Evolutionary conservation across 2,797 vertebrate genomes (phyloP).

Genomic region (Diplodus puntazzo): DNA sequence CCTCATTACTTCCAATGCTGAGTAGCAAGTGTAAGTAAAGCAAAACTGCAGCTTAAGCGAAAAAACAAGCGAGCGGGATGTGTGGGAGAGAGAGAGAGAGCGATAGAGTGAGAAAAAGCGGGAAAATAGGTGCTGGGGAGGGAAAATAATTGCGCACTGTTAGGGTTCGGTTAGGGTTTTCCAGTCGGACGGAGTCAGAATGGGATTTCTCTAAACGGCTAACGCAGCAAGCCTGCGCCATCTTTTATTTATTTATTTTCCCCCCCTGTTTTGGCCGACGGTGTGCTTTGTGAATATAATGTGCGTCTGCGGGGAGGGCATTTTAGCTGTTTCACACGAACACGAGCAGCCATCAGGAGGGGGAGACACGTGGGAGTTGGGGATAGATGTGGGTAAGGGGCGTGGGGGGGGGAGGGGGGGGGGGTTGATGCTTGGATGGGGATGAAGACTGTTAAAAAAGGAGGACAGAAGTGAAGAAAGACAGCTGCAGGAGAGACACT

Average conservation of each 20-base stretch:
- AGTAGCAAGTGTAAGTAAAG: conserved; percentile 83
- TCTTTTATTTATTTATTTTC: conserved; percentile 17
- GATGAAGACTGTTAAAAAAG: conserved; percentile 42
- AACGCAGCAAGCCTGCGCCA: conserved; percentile 73
- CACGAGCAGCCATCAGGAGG: conserved; percentile 70
- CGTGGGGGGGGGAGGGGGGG: conserved; percentile 14
- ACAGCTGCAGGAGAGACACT: conserved; percentile 70
- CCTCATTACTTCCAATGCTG: conserved; percentile 85
- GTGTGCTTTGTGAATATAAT: conserved; percentile 70
- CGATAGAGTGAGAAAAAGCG: conserved; percentile 69
- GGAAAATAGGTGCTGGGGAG: conserved; percentile 75
- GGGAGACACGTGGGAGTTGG: conserved; percentile 55
- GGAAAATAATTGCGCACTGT: conserved; percentile 76
- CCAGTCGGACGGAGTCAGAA: conserved; percentile 70
- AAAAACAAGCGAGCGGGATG: conserved; percentile 70
- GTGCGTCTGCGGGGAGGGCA: conserved; percentile 66
- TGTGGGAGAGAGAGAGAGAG: conserved; percentile 56
- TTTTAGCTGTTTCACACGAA: conserved; percentile 73
- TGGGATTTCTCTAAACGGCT: conserved; percentile 79
- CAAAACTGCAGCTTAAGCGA: conserved; percentile 85
- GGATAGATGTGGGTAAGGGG: conserved; percentile 20
- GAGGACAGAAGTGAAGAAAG: conserved; percentile 59
- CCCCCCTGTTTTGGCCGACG: conserved; percentile 56
- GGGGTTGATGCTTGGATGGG: conserved; percentile 41
- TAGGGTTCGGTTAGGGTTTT: conserved; percentile 74